Evolutionary conservation across 1,140 invertebrate genomes (phyloP).

Genomic region (Drosophila kohkoa): DNA sequence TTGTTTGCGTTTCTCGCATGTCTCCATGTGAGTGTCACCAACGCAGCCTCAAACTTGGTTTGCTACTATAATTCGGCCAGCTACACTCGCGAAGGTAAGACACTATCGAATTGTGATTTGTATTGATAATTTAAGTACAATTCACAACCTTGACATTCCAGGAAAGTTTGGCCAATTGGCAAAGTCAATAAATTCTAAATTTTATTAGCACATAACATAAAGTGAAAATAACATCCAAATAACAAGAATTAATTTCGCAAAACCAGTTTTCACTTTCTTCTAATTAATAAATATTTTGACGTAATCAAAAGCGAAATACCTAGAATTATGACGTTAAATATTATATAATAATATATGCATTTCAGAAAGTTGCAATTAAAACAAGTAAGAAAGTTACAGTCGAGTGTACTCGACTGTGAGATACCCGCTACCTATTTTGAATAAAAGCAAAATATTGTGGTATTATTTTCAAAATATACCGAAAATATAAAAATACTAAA

Average conservation of each 20-base stretch:
- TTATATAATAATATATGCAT: too few relatives aligned
- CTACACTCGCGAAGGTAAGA: conserved; percentile 88
- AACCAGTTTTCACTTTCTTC: not conserved
- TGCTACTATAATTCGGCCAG: conserved; percentile 90
- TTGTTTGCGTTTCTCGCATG: conserved; percentile 56
- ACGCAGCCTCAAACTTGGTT: conserved; percentile 86
- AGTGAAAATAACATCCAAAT: not conserved
- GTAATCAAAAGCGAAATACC: not conserved
- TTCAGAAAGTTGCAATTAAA: too few relatives aligned
- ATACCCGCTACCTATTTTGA: too few relatives aligned
- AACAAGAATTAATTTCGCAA: too few relatives aligned
- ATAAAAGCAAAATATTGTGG: too few relatives aligned
- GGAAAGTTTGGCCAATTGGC: not conserved
- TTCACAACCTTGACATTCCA: conserved; percentile 4
- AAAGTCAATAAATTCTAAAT: too few relatives aligned
- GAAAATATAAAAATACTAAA: too few relatives aligned
- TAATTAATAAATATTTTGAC: not conserved
- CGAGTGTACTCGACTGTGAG: too few relatives aligned
- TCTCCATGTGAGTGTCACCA: conserved; percentile 47
- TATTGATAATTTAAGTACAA: not conserved
- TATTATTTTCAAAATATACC: too few relatives aligned
- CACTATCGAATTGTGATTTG: not conserved
- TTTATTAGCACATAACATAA: not conserved
- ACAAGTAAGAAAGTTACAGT: too few relatives aligned
- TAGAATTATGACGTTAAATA: conserved; percentile 80